Evolutionary conservation across 2,113 vertebrate genomes (phyloP), one percentile per base, ranked within the genome.

Genomic region (Conger conger): DNA sequence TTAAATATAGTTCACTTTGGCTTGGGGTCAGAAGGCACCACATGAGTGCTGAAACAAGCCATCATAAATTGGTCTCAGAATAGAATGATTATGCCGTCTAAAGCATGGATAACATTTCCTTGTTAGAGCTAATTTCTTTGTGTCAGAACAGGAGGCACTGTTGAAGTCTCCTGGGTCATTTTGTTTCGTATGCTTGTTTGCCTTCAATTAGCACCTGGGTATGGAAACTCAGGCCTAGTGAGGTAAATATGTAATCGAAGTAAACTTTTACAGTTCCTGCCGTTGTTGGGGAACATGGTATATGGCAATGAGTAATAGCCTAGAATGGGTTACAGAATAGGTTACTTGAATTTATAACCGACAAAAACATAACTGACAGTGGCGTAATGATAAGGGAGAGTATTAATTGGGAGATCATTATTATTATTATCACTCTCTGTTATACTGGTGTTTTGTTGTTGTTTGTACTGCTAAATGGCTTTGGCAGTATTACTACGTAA

Each of bases 1-100:
- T 30, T 78, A 78, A 37, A 78, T 78, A 78, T 78, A 78, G 76
- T 15, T 17, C 76, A 37, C 76, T 78, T 38, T 78, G 76, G 33
- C 76, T 57, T 9, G 33, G 76, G 76, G 76, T 78, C 37, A 78
- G 4, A 78, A 17, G 73, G 33, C 76, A 78, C 27, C 76, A 36
- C 76, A 20, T 8, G 15, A 78, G 76, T 9, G 7, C 76, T 37
- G 37, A 78, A 37, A 78, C 33, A 78, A 78, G 76, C 7, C 54
- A 57, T 16, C 18, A 2, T 16, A 57, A 57, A 57, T 57, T 57
- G 18, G 9, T 20, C 54, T 63, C 57, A 63, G 57, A 63, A 23
- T 23, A 27, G 57, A 63, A 15, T 33, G 6, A 73, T 73, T 73
- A 73, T 6, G 9, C 27, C 6, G 3, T 68, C 60, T n/a, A 3